These are phyloP conservation scores for Saccostrea echinata DNA, from an alignment of 1,140 invertebrate species.

Conservation along the genomic window DNA sequence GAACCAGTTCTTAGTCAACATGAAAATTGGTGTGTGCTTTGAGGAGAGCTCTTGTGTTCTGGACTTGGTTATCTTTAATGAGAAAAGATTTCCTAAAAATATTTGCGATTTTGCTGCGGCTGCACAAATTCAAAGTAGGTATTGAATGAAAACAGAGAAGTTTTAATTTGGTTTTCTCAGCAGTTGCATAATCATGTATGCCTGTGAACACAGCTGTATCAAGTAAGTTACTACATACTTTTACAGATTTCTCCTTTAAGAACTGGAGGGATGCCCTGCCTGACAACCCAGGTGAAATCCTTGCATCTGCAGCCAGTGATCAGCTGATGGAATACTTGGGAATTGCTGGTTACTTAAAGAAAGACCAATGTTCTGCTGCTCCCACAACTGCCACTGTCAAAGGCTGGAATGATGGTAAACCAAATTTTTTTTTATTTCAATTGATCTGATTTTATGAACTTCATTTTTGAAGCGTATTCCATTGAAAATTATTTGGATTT, in stretches of 20 bases:
- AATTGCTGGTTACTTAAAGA: constrained; percentile 42
- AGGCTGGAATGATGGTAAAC: constrained; percentile 45
- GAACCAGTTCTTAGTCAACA: constrained; percentile 53
- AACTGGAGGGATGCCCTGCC: constrained; percentile 41
- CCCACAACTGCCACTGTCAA: neutral
- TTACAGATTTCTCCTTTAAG: constrained; percentile 49
- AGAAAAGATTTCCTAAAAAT: constrained; percentile 45
- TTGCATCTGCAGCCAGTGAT: constrained; percentile 11
- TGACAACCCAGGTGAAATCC: neutral
- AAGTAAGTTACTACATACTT: neutral
- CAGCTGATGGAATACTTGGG: constrained; percentile 45
- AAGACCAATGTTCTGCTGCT: constrained; percentile 24
- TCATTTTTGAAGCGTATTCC: too few species aligned
- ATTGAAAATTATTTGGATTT: too few species aligned
- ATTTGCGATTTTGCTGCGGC: constrained; percentile 30
- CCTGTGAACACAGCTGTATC: neutral
- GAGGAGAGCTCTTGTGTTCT: constrained; percentile 46
- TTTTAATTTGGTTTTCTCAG: neutral
- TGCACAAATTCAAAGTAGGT: neutral
- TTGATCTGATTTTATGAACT: too few species aligned
- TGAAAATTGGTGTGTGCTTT: constrained; percentile 61
- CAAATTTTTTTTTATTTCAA: too few species aligned
- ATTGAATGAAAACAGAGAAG: neutral
- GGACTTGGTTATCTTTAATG: constrained; percentile 22
- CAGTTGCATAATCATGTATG: neutral